phyloP scores from a whole-genome alignment of 2,888 invertebrate genomes.

The Drosophila formosana region DNA sequence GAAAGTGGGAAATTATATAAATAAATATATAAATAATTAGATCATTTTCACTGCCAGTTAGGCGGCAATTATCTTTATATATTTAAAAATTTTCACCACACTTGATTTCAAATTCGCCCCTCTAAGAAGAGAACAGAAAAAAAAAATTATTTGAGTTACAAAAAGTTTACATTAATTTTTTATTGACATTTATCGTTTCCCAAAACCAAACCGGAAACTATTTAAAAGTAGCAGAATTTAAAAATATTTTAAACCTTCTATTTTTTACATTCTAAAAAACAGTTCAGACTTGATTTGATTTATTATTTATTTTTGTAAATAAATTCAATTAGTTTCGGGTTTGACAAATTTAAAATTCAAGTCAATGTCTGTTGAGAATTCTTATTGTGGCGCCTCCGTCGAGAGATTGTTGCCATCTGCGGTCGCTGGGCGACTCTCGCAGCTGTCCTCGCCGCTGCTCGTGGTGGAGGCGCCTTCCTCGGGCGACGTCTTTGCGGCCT shows the following conservation, averaged over 20 bases:
- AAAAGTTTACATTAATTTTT: too few relatives aligned
- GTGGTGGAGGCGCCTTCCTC: constrained; percentile 74
- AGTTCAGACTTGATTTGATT: background rate
- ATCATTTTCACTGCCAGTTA: too few relatives aligned
- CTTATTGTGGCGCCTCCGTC: constrained; percentile 27
- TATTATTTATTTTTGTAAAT: background rate
- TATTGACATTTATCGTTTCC: too few relatives aligned
- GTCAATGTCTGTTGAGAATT: background rate
- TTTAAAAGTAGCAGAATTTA: too few relatives aligned
- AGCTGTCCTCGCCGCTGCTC: constrained; percentile 70
- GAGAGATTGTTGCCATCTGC: constrained; percentile 63
- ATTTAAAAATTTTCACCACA: too few relatives aligned
- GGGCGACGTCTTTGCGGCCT: constrained; percentile 62
- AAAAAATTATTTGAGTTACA: too few relatives aligned
- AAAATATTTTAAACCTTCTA: background rate
- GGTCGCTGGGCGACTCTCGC: constrained; percentile 67
- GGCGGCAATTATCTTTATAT: too few relatives aligned
- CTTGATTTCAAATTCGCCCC: too few relatives aligned
- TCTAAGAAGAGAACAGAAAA: too few relatives aligned
- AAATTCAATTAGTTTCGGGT: background rate
- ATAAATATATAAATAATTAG: too few relatives aligned
- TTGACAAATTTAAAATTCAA: background rate
- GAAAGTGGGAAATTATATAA: too few relatives aligned
- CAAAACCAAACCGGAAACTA: too few relatives aligned
- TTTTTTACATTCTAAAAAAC: background rate